phyloP scores from a whole-genome alignment of 2,888 invertebrate genomes.

The Ichneumon xanthorius region DNA sequence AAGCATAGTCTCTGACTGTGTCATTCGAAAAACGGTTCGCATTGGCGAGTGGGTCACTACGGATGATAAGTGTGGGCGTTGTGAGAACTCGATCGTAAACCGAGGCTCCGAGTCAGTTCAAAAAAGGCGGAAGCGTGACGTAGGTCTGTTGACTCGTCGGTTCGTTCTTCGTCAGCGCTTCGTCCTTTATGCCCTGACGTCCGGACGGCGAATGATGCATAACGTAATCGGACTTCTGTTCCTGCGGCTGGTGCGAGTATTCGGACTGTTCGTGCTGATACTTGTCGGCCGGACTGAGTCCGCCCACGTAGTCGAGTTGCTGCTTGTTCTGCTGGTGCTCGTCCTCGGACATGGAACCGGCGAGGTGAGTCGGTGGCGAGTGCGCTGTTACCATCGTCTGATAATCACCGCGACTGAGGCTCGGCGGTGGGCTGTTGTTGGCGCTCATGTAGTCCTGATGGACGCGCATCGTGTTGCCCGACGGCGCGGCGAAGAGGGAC shows the following conservation, averaged over 20 bases:
- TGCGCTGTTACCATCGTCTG: slow-evolving; percentile 82
- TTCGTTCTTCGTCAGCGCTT: slow-evolving; percentile 86
- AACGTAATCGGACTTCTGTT: slow-evolving; percentile 80
- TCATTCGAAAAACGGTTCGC: slow-evolving; percentile 18
- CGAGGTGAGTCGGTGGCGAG: slow-evolving; percentile 80
- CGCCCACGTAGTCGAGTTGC: slow-evolving; percentile 80
- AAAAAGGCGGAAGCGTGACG: slow-evolving; percentile 91
- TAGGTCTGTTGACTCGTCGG: slow-evolving; percentile 88
- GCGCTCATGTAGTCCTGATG: slow-evolving; percentile 89
- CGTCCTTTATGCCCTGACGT: slow-evolving; percentile 83
- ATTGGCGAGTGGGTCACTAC: not conserved
- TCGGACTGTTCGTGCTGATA: slow-evolving; percentile 88
- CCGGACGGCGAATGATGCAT: slow-evolving; percentile 80
- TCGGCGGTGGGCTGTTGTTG: slow-evolving; percentile 88
- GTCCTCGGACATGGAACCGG: slow-evolving; percentile 81
- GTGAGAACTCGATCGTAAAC: slow-evolving; percentile 74
- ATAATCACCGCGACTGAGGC: slow-evolving; percentile 84
- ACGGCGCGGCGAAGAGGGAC: slow-evolving; percentile 88
- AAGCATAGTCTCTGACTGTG: slow-evolving; percentile 44
- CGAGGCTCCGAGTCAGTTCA: slow-evolving; percentile 87
- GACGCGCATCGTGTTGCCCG: slow-evolving; percentile 85
- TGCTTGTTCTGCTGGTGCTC: slow-evolving; percentile 79
- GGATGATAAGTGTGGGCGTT: not conserved
- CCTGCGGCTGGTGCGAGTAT: slow-evolving; percentile 84
- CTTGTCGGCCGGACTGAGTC: slow-evolving; percentile 85